Base-by-base conservation (phyloP, 2,797 vertebrate genomes). In the Ceryle rudis region DNA sequence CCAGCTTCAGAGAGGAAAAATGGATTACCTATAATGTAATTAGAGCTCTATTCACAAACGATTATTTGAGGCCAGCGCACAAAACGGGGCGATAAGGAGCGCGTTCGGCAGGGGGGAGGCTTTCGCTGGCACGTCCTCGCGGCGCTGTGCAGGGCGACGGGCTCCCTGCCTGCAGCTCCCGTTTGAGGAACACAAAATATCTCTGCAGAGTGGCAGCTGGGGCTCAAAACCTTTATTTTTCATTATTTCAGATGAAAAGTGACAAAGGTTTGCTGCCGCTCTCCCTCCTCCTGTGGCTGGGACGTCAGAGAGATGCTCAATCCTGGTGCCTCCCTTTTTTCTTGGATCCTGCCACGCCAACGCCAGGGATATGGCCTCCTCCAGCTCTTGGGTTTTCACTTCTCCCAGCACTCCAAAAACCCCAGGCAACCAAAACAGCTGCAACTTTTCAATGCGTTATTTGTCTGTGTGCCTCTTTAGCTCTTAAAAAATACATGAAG, bases 1-100 rank as follows among this genome's bases (percentile, higher is more conserved):
- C 89, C 96, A 94, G 97, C 96, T 97, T 95, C 95, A 94, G 94
- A 94, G 89, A 94, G 94, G 94, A 95, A 94, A 97, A 97, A 97
- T 93, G 95, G 86, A 94, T 95, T 97, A 95, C 92, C 95, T 94
- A 90, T 95, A 96, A 90, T 97, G 95, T 93, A 96, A 97, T 97
- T 94, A 93, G 86, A 73, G 86, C 71, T 89, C 89, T 80, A 83
- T 94, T 96, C 94, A 94, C 90, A 94, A 90, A 95, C 70, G 89
- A 96, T 95, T 93, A 91, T 90, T 93, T 95, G 79, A 83, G 86
- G 28, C 44, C 46, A 26, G 55, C 5, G 1, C 95, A 77, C 90
- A 93, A 91, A 91, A 89, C 62, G 29, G 1, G 37, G 57, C 4
- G 94, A 96, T 97, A 97, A 95, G 92, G 62, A 79, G 66, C 26